These are phyloP conservation scores for Clamator glandarius DNA, from an alignment of 2,797 vertebrate genomes.

Conservation along the genomic window DNA sequence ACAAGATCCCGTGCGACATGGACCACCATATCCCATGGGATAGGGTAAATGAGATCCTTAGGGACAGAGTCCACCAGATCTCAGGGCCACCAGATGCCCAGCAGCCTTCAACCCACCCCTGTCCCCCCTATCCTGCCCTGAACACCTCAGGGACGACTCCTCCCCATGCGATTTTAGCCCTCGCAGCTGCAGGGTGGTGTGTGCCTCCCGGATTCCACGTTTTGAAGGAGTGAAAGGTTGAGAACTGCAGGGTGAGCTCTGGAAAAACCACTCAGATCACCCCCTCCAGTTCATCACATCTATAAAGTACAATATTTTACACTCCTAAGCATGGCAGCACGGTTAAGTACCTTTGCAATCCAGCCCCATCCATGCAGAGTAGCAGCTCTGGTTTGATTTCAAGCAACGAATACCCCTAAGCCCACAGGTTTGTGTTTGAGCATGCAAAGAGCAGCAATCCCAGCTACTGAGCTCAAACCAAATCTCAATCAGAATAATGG, in stretches of 20 bases:
- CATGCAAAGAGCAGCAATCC: background rate
- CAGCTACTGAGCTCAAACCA: background rate
- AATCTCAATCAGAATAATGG: background rate
- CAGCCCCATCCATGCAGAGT: rapidly evolving
- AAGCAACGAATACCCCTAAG: background rate
- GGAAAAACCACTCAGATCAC: background rate
- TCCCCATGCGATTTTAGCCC: background rate
- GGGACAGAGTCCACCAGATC: background rate
- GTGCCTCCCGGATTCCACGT: rapidly evolving
- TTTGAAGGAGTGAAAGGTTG: background rate
- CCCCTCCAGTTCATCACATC: rapidly evolving
- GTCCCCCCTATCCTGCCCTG: background rate
- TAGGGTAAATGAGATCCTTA: background rate
- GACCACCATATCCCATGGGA: background rate
- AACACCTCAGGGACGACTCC: background rate
- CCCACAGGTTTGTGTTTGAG: background rate
- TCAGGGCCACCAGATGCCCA: background rate
- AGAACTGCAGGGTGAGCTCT: background rate
- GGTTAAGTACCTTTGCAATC: background rate
- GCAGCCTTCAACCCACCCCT: background rate
- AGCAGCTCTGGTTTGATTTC: background rate
- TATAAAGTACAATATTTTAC: background rate
- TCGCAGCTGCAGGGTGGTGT: rapidly evolving
- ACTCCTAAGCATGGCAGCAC: background rate
- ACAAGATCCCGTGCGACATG: too few relatives aligned